Percentiles rank a stretch among this genome's conserved stretches.
Conservation (phyloP, 2,888 invertebrate species). For the Galerucella calmariensis region DNA sequence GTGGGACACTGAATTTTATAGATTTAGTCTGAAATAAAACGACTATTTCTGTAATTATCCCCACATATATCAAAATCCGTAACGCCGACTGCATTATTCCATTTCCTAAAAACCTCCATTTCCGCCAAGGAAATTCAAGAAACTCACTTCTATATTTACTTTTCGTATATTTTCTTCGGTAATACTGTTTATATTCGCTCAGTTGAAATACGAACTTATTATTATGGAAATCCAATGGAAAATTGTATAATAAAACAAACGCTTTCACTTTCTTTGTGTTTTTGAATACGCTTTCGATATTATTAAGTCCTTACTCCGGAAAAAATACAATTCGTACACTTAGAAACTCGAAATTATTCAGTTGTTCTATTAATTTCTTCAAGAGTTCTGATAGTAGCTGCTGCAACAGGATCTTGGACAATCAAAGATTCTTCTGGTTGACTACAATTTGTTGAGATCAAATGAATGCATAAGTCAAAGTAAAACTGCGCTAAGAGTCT, state of each 20-base stretch:
- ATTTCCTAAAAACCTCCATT: conserved; percentile 7
- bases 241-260: conserved; percentile 42
- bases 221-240: conserved; percentile 33
- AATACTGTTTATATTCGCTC: conserved; percentile 28
- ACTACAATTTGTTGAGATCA: too few relatives aligned
- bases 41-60: neutral
- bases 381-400: too few relatives aligned
- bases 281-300: conserved; percentile 30
- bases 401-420: too few relatives aligned
- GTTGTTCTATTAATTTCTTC: too few relatives aligned
- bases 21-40: neutral
- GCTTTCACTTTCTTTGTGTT: conserved; percentile 30
- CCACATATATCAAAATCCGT: neutral
- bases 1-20: neutral
- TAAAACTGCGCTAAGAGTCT: too few relatives aligned
- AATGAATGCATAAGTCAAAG: too few relatives aligned
- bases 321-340: conserved; percentile 21
- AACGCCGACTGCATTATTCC: neutral
- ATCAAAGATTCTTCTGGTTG: too few relatives aligned
- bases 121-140: neutral
- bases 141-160: conserved; percentile 16
- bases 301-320: neutral
- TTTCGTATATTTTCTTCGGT: conserved; percentile 21
- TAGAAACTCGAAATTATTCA: neutral
- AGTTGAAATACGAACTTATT: conserved; percentile 31